Evolutionary conservation across 2,888 invertebrate genomes (phyloP).

Genomic region (Plebejus melissa): DNA sequence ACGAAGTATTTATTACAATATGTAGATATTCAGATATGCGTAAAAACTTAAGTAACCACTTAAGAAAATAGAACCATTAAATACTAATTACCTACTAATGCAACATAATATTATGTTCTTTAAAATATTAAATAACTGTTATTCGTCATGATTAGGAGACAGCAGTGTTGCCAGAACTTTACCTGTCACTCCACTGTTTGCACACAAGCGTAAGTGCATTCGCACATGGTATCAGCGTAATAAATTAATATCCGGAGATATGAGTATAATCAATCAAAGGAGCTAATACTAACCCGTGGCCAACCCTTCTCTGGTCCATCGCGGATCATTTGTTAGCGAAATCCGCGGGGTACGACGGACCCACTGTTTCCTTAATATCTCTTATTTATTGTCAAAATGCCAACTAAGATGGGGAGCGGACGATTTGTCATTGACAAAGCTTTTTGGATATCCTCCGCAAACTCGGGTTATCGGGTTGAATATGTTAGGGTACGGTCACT

Average conservation of each 20-base stretch:
- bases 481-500: conserved; percentile 39
- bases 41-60: too few species aligned
- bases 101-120: too few species aligned
- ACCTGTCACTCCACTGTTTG: neutral
- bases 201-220: neutral
- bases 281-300: conserved; percentile 49
- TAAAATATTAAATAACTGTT: too few species aligned
- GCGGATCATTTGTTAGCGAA: conserved; percentile 72
- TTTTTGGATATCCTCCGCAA: conserved; percentile 48
- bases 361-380: conserved; percentile 64
- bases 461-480: conserved; percentile 50
- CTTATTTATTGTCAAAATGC: conserved; percentile 76
- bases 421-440: conserved; percentile 77
- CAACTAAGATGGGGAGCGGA: conserved; percentile 61
- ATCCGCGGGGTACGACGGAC: conserved; percentile 51
- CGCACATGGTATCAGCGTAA: conserved; percentile 5
- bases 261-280: conserved; percentile 53
- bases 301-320: conserved; percentile 72
- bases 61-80: too few species aligned
- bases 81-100: too few species aligned
- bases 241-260: conserved; percentile 27
- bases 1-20: too few species aligned
- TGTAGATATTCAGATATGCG: too few species aligned
- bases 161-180: neutral
- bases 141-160: too few species aligned